Evolutionary conservation across 35 echinoderm and acorn worm species (phyloP), one percentile per base, ranked within the genome.

Genomic region (Ophioderma brevispina): DNA sequence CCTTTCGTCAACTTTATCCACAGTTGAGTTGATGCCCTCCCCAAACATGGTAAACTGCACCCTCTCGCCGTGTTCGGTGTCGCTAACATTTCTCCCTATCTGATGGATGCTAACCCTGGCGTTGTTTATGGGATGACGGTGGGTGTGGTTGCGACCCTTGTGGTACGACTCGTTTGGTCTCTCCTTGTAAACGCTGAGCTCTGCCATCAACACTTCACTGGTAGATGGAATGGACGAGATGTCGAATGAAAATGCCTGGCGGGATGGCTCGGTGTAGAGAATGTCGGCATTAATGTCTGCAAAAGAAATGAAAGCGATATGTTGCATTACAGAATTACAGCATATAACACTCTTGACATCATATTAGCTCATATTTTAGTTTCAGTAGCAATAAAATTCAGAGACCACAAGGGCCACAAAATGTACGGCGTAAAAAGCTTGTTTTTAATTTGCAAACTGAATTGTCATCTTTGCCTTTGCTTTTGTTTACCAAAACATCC

Each of bases 111-210:
- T 91, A 84, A 91, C 92, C 30, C 75, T 31, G 14, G 92, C 95
- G 13, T 43, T 41, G 76, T 64, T 82, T 18, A 86, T 89, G 37
- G 87, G 91, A 43, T 79, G 85, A 23, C 46, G 79, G 31, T 91
- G 88, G 63, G 83, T 85, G 40, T 52, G 75, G 78, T 88, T 88
- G 4, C 33, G 19, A 11, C 46, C 46, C 31, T 77, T 87, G 81
- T 93, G 85, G 76, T 94, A 85, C 13, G 90, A 94, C 21, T 94
- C 84, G 78, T 99, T 99, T 23, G 97, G 92, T 41, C 91, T 59
- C 39, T 95, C 91, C 75, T 99, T 95, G 90, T 77, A 99, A 63
- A 99, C 75, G 34, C 94, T 95, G 15, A 99, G 88, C 41, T 99
- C 97, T 4, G 97, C 94, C 35, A 99, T 86, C 33, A 95, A 76